phyloP scores from a whole-genome alignment of 2,797 vertebrate species.

The Harpagifer antarcticus region DNA sequence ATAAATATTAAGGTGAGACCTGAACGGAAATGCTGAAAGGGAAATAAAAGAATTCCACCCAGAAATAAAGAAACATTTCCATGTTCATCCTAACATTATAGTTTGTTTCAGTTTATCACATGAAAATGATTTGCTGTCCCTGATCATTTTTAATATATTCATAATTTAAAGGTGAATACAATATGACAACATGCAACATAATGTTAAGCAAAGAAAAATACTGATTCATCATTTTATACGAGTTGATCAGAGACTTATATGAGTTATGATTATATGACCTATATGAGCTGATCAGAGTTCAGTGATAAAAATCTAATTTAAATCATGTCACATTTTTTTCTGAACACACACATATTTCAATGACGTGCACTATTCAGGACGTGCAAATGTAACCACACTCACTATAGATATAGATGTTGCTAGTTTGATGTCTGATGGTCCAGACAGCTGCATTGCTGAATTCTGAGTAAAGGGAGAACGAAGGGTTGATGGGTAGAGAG shows the following conservation, averaged over 20 bases:
- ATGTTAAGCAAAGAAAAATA: background rate
- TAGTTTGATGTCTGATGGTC: slow-evolving; percentile 35
- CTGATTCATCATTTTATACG: no score
- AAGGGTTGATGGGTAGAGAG: no score
- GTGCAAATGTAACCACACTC: background rate
- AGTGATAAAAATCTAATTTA: no score
- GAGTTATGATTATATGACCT: no score
- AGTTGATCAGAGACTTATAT: no score
- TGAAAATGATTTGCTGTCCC: background rate
- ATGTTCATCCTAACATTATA: background rate
- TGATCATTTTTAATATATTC: background rate
- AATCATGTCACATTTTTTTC: no score
- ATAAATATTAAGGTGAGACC: no score
- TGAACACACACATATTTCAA: slow-evolving; percentile 10
- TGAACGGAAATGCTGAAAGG: background rate
- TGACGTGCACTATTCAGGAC: slow-evolving; percentile 6
- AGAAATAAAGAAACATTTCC: background rate
- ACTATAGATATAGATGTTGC: slow-evolving; percentile 19
- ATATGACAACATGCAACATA: background rate
- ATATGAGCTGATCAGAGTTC: no score
- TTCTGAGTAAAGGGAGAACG: slow-evolving; percentile 7
- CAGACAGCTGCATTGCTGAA: slow-evolving; percentile 35
- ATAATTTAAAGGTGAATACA: background rate
- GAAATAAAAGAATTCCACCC: background rate
- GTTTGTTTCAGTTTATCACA: background rate